phyloP scores from a whole-genome alignment of 2,113 vertebrate genomes.

The Corythaeola cristata region DNA sequence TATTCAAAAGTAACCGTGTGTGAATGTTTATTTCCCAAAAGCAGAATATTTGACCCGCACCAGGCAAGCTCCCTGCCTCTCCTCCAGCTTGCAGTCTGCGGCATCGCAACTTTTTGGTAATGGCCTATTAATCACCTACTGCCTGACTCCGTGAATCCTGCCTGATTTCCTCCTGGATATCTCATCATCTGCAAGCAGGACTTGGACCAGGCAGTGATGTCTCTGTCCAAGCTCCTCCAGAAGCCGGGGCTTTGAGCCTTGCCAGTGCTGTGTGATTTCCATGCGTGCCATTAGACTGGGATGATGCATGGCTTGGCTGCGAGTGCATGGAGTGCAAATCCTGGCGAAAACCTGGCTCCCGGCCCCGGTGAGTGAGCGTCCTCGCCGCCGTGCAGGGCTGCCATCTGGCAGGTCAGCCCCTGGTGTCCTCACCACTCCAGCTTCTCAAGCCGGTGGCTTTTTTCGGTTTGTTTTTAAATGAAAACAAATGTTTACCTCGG shows the following conservation, averaged over 20 bases:
- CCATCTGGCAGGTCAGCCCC: background rate
- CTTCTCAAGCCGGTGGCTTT: background rate
- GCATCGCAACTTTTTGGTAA: conserved; percentile 4
- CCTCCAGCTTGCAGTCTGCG: background rate
- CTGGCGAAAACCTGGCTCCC: background rate
- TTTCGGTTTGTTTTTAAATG: background rate
- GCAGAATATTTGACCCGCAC: background rate
- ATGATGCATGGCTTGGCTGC: background rate
- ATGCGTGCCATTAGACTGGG: background rate
- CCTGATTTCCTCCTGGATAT: background rate
- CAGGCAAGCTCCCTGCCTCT: background rate
- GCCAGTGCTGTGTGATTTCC: background rate
- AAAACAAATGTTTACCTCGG: background rate
- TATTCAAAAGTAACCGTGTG: background rate
- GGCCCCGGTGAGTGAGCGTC: accelerated
- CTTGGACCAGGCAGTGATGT: background rate
- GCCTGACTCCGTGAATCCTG: background rate
- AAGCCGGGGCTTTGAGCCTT: background rate
- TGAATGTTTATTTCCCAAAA: background rate
- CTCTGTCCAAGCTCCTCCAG: conserved; percentile 2
- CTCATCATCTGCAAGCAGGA: background rate
- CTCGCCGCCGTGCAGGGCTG: background rate
- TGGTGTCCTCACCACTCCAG: background rate
- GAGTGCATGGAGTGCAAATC: background rate
- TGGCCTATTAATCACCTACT: conserved; percentile 16